Percentiles rank a stretch among this genome's conserved stretches.
These are phyloP conservation scores for Pelodiscus sinensis DNA, from an alignment of 2,113 vertebrate genomes.

Conservation along the genomic window DNA sequence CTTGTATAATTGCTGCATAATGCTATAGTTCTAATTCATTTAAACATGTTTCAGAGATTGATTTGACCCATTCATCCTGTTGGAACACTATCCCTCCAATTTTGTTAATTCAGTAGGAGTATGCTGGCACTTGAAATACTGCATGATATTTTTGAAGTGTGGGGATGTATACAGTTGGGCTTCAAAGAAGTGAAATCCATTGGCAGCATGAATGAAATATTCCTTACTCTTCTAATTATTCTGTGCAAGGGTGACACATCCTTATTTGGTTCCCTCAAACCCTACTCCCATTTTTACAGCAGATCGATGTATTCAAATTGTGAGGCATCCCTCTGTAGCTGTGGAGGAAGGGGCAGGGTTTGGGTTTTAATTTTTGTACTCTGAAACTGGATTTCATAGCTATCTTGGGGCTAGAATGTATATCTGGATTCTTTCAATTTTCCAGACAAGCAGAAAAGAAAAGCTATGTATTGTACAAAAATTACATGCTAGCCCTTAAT, in stretches of 20 bases:
- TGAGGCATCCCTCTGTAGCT: neutral
- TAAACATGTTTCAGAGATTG: neutral
- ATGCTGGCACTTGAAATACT: neutral
- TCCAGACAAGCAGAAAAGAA: neutral
- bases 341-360: neutral
- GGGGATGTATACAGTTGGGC: neutral
- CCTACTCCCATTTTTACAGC: neutral
- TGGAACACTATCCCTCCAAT: neutral
- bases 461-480: neutral
- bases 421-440: too few species aligned
- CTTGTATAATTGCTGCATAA: neutral
- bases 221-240: neutral
- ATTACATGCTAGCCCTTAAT: neutral
- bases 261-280: neutral
- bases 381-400: neutral
- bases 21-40: neutral
- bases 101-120: neutral
- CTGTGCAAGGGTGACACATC: neutral
- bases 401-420: neutral
- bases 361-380: neutral
- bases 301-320: neutral
- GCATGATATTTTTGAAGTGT: neutral
- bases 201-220: neutral
- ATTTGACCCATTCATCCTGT: neutral
- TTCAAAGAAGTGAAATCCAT: conserved; percentile 3